Conservation (phyloP, 1,140 invertebrate species). For the Phenacoccus solenopsis region DNA sequence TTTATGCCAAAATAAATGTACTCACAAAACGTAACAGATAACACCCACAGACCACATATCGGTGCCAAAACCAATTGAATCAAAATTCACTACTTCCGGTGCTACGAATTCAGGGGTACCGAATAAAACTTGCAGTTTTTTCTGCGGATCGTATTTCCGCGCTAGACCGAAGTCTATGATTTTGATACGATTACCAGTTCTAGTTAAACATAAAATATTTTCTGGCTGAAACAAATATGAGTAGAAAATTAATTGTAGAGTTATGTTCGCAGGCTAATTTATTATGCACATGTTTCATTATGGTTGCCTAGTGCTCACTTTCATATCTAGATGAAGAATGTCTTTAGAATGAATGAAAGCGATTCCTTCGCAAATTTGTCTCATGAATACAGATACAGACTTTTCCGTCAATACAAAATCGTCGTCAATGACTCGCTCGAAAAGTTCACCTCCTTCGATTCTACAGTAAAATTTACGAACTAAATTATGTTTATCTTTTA, state of each 20-base stretch:
- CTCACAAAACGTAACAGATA: slow-evolving; percentile 96
- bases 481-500: background rate
- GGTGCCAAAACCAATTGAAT: slow-evolving; percentile 83
- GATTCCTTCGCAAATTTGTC: slow-evolving; percentile 94
- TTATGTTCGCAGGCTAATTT: background rate
- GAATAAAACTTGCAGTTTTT: slow-evolving; percentile 84
- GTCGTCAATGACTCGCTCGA: slow-evolving; percentile 95
- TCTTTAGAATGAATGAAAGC: slow-evolving; percentile 90
- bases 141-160: slow-evolving; percentile 76
- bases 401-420: slow-evolving; percentile 93
- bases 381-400: slow-evolving; percentile 87
- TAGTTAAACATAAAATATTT: slow-evolving; percentile 90
- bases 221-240: slow-evolving; percentile 57
- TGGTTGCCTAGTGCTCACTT: slow-evolving; percentile 58
- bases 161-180: slow-evolving; percentile 96
- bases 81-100: slow-evolving; percentile 97
- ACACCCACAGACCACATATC: slow-evolving; percentile 98
- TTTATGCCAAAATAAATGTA: slow-evolving; percentile 30
- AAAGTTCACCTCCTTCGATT: slow-evolving; percentile 92
- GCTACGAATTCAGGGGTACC: slow-evolving; percentile 98
- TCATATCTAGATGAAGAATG: slow-evolving; percentile 92
- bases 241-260: background rate
- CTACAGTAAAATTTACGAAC: slow-evolving; percentile 49
- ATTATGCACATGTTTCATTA: too few relatives aligned
- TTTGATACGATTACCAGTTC: slow-evolving; percentile 91